A percentile compares a stretch with the other conserved stretches of the same genome.
These are phyloP conservation scores for Coregonus sp. DNA, from an alignment of 2,797 vertebrate genomes.

Conservation along the genomic window DNA sequence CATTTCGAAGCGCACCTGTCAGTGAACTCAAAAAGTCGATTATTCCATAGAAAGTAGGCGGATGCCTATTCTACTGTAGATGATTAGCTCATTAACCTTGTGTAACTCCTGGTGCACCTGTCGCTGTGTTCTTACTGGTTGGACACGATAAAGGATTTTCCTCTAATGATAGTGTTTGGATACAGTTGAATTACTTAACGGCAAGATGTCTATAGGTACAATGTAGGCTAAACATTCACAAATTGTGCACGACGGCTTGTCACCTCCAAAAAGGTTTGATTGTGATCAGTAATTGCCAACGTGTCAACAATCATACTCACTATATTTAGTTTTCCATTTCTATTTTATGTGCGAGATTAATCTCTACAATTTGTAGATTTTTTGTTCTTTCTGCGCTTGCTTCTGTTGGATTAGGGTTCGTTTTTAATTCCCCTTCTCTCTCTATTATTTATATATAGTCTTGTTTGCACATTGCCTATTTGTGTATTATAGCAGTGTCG, in stretches of 20 bases:
- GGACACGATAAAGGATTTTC: neutral
- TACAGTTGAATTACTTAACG: neutral
- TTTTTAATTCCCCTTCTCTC: neutral
- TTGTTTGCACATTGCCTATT: neutral
- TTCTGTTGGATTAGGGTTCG: neutral
- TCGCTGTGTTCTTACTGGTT: neutral
- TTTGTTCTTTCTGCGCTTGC: neutral
- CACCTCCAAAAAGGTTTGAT: neutral
- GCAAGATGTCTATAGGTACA: neutral
- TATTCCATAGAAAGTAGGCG: neutral
- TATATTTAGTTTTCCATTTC: neutral
- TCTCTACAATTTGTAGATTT: neutral
- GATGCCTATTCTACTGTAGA: neutral
- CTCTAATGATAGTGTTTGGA: neutral
- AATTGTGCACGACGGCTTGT: neutral
- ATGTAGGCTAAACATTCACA: neutral
- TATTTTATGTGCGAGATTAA: neutral
- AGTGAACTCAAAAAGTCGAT: neutral
- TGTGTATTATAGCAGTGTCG: neutral
- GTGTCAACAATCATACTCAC: neutral
- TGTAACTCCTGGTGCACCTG: neutral
- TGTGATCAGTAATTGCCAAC: neutral
- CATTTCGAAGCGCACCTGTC: neutral
- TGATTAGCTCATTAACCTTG: neutral
- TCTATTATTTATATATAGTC: neutral